phyloP scores from a whole-genome alignment of 2,113 vertebrate genomes.

The Axis porcinus region DNA sequence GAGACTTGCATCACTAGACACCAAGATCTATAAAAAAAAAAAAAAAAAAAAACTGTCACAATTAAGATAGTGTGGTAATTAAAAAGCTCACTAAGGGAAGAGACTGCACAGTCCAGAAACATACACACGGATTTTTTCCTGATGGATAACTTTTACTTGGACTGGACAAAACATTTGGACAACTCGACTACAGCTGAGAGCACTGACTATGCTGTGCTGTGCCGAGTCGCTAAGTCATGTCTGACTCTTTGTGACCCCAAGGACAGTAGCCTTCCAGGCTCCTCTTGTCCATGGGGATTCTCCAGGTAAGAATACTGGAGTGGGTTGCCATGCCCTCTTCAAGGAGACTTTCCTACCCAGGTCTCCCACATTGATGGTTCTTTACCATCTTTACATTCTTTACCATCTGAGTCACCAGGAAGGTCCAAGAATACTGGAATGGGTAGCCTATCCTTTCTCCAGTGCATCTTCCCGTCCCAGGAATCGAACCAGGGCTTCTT shows the following conservation, averaged over 20 bases:
- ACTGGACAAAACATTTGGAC: neutral
- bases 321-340: neutral
- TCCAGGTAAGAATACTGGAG: neutral
- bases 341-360: neutral
- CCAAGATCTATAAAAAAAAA: neutral
- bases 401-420: neutral
- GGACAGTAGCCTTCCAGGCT: neutral
- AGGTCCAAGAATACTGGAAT: neutral
- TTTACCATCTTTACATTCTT: neutral
- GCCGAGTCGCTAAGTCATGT: neutral
- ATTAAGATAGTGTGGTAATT: neutral
- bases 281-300: neutral
- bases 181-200: neutral
- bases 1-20: neutral
- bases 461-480: neutral
- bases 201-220: neutral
- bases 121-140: neutral
- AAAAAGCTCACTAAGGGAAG: neutral
- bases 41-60: neutral
- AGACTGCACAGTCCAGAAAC: neutral
- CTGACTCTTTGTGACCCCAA: neutral
- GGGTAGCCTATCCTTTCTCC: neutral
- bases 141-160: neutral
- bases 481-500: neutral
- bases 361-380: neutral